Base-by-base conservation (phyloP, 2,797 vertebrate genomes). In the Molossus alvarezi region DNA sequence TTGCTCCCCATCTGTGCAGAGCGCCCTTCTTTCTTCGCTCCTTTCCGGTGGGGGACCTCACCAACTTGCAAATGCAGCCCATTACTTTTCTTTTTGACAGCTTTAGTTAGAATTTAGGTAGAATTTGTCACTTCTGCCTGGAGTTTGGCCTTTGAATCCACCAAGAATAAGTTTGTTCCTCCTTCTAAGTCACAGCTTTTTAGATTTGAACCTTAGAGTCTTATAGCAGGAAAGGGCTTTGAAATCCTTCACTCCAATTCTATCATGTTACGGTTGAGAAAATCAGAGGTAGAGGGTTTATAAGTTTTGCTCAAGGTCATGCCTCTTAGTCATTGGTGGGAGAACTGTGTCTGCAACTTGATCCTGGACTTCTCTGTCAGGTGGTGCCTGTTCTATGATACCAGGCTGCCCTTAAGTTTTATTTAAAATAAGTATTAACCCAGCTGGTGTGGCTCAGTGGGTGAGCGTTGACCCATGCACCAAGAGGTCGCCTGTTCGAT, bases 141-240 rank as follows among this genome's bases (percentile, higher is more conserved):
- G 27, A 87, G n/a, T 90, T 89, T 72, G 55, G 57, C 25, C 53
- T 82, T 15, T 53, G 18, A 92, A 33, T 92, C 80, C 62, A 79
- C 25, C 48, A 72, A 7, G 29, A 88, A 91, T 88, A 75, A 67
- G 41, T 71, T 72, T 89, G 58, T 95, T 90, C 37, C 13, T 92
- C 33, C 37, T 91, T 94, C 27, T 21, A 79, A 71, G 11, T 60
- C 81, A 76, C 58, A 93, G 21, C 29, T 82, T 81, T 79, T 79
- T 79, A 67, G 75, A 37, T 84, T 95, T 69, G 27, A 95, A 91
- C 86, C 37, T 83, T 81, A 86, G 81, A 64, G 17, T 91, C 71
- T 89, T 86, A 80, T 1, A 79, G 48, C n/a, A 69, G 57, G 60
- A 93, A 90, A 21, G 12, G 51, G 21, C 76, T 95, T 82, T 79